Evolutionary conservation across 2,888 invertebrate species (phyloP).

Genomic region (Siphonodentalium dalli): DNA sequence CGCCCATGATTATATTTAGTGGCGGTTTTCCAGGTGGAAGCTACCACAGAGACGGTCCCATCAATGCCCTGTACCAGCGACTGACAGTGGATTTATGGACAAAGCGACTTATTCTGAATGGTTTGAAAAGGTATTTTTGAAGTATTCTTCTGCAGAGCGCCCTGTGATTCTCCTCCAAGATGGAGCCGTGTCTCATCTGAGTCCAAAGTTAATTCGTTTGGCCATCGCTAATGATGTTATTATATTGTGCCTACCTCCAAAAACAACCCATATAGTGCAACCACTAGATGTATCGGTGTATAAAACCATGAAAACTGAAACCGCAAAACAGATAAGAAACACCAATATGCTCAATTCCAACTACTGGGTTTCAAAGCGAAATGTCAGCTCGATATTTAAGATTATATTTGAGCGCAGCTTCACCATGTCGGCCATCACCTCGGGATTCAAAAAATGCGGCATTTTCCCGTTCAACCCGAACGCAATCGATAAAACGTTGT

Average conservation of each 20-base stretch:
- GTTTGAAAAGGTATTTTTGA: slow-evolving; percentile 18
- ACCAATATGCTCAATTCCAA: too few species aligned
- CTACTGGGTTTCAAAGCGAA: too few species aligned
- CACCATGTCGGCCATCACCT: too few species aligned
- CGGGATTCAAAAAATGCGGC: too few species aligned
- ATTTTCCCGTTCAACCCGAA: too few species aligned
- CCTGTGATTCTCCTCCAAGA: slow-evolving; percentile 18
- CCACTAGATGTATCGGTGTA: too few species aligned
- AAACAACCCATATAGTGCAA: too few species aligned
- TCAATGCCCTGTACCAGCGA: slow-evolving; percentile 5
- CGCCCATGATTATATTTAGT: slow-evolving; percentile 19
- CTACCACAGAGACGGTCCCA: slow-evolving; percentile 14
- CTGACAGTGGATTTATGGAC: slow-evolving; percentile 19
- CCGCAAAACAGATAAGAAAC: too few species aligned
- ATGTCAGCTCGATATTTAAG: too few species aligned
- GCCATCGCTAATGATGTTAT: slow-evolving; percentile 24
- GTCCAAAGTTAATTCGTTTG: slow-evolving; percentile 3
- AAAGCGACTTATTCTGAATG: slow-evolving; percentile 15
- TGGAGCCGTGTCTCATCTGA: slow-evolving; percentile 20
- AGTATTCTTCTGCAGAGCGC: background rate
- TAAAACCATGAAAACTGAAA: too few species aligned
- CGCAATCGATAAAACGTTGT: too few species aligned
- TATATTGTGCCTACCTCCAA: slow-evolving; percentile 18
- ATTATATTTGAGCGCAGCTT: too few species aligned
- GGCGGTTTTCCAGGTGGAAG: slow-evolving; percentile 9